A percentile compares a stretch with the other conserved stretches of the same genome.
Conservation (phyloP, 2,113 vertebrate species). For the Amblyopsis rosae region DNA sequence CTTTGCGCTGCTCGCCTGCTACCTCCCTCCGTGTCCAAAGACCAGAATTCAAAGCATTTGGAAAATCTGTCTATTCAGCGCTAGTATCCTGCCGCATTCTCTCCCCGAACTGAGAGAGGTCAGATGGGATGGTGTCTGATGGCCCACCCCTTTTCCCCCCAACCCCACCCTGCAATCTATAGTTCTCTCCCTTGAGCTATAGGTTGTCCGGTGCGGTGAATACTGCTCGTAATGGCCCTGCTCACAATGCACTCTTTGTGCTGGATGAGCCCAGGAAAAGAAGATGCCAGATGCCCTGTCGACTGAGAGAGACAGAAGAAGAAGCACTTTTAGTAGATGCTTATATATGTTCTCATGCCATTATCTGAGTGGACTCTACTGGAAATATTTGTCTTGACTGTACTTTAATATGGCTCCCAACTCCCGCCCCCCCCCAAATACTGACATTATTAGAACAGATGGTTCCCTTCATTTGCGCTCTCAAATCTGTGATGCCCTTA, state of each 20-base stretch:
- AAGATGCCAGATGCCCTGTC: conserved; percentile 78
- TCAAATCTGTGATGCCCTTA: conserved; percentile 32
- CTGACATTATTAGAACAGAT: conserved; percentile 77
- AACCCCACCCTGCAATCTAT: conserved; percentile 83
- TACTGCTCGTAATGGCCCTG: conserved; percentile 87
- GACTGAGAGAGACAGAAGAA: conserved; percentile 67
- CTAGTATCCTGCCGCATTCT: conserved; percentile 81
- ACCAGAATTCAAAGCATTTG: conserved; percentile 98
- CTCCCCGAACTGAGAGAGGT: conserved; percentile 82
- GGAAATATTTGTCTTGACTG: conserved; percentile 90
- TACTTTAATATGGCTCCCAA: conserved; percentile 72
- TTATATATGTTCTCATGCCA: conserved; percentile 77
- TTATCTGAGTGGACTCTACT: conserved; percentile 82
- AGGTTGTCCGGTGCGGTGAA: conserved; percentile 81
- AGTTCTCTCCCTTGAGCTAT: conserved; percentile 89
- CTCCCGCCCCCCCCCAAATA: conserved; percentile 66
- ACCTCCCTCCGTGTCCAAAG: conserved; percentile 78
- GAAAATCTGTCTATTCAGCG: conserved; percentile 97
- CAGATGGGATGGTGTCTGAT: conserved; percentile 90
- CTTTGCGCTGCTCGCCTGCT: conserved; percentile 83
- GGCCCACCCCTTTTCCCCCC: conserved; percentile 79
- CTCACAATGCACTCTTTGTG: conserved; percentile 97
- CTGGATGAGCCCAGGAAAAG: conserved; percentile 86
- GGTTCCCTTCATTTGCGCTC: conserved; percentile 55
- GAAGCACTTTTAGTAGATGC: conserved; percentile 83